Base-by-base conservation (phyloP, 2,113 vertebrate species). In the Anguilla rostrata region DNA sequence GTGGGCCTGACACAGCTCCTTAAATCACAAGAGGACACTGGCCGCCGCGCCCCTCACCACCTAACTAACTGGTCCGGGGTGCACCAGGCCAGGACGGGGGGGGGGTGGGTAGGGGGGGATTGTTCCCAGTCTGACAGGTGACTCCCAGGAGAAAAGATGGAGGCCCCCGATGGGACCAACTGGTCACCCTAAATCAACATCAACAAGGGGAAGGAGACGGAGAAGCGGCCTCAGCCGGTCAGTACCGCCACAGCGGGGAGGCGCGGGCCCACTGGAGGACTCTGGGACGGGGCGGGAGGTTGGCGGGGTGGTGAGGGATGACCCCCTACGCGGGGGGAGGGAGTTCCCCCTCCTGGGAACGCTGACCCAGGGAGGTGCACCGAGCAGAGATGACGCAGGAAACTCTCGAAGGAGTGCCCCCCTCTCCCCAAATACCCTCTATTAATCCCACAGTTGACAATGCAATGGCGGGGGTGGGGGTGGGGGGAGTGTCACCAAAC, bases 341-440 rank as follows among this genome's bases (percentile, higher is more conserved):
- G 40, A 82, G n/a, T n/a, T 41, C 81, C 81, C 43, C 81, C 56
- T 60, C 60, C 46, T 83, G 82, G 82, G 82, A 83, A 83, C 39
- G 5, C 39, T 6, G 22, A 26, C 16, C 43, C 22, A 39, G 7
- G 20, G 40, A 41, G 14, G 5, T 43, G 15, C 29, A 6, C 81
- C 18, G 18, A 20, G 60, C 18, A 20, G 22, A 3, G 71, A 34
- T 75, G 71, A 75, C 71, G n/a, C n/a, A 11, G n/a, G 71, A 34
- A 7, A n/a, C 71, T 75, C n/a, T 34, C 71, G 26, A 75, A 75
- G 34, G 71, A 7, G n/a, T n/a, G 9, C n/a, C 71, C 63, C 22
- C 3, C 1, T 2, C 22, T n/a, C 22, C 26, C 5, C 43, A 46
- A 46, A 46, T 6, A n/a, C 22, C 9, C 63, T 71, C 63, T 20